Evolutionary conservation across 2,797 vertebrate species (phyloP), one percentile per base, ranked within the genome.

Genomic region (Tangara arthus): DNA sequence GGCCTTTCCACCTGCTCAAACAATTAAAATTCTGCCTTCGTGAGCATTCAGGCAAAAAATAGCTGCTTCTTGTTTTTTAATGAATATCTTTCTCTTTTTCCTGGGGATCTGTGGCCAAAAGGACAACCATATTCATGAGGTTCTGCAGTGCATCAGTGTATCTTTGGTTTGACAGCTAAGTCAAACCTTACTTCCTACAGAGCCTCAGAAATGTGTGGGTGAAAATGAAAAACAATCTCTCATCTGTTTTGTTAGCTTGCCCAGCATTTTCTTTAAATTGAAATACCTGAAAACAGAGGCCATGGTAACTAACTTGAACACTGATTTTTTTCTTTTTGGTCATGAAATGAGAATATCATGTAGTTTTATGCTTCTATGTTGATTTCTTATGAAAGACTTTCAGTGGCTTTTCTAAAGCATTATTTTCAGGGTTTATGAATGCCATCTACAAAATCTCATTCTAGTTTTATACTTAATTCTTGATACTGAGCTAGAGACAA

Each of bases 1-100:
- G 82, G 82, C 88, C 75, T 90, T 89, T 95, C 66, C 71, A 93
- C 52, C 47, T 92, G 90, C 81, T 73, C 70, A 80, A 53, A 89
- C 71, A 84, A 73, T 81, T 79, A 60, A 77, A 93, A 71, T 91
- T 78, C 42, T 90, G 50, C 32, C 42, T 82, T 79, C 66, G 42
- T 82, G 35, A 76, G 27, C 59, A 46, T 81, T 94, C 77, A 69
- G 80, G 5, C 79, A 61, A 68, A 77, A 94, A 86, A 69, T 16
- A 82, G 53, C 41, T 90, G 22, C 53, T 90, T 2, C 32, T 76
- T 85, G 44, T 7, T 82, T 89, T 76, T 60, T 80, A 63, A 80
- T 55, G 42, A 82, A 17, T 34, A 23, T 39, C n/a, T 56, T 79
- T 65, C 27, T 78, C 35, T 49, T 59, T 84, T 78, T 90, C 18